A percentile compares a stretch with the other conserved stretches of the same genome.
Conservation (phyloP, 2,113 vertebrate genomes). For the Sula dactylatra region DNA sequence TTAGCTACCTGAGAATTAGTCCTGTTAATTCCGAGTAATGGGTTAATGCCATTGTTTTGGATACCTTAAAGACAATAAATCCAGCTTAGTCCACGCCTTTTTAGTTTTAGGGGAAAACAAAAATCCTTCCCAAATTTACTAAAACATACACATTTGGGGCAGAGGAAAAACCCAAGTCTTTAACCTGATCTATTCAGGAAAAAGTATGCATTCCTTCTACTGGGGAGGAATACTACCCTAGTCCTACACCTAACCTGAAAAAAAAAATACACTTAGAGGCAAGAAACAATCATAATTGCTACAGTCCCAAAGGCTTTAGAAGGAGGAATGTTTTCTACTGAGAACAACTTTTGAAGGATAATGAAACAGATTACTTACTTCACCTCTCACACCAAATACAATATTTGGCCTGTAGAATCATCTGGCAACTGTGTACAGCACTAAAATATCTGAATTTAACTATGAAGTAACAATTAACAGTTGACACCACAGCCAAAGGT, state of each 20-base stretch:
- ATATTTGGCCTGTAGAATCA: background rate
- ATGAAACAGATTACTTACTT: background rate
- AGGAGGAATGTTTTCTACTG: rapidly evolving
- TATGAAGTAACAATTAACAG: background rate
- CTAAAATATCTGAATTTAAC: background rate
- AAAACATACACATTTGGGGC: background rate
- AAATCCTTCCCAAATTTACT: background rate
- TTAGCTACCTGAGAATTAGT: background rate
- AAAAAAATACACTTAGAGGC: background rate
- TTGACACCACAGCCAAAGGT: rapidly evolving
- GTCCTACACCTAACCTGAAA: background rate
- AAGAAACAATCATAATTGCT: background rate
- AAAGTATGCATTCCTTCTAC: background rate
- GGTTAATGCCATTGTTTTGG: background rate
- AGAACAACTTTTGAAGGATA: background rate
- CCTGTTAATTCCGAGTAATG: background rate
- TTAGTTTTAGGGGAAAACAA: background rate
- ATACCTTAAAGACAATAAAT: background rate
- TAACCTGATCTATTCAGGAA: background rate
- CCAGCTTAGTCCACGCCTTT: background rate
- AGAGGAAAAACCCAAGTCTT: background rate
- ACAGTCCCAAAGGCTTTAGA: background rate
- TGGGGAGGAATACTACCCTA: background rate
- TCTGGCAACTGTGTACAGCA: rapidly evolving
- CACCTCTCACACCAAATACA: background rate